These are phyloP conservation scores for Heterodera schachtii DNA, from an alignment of 1,140 invertebrate species.

Conservation along the genomic window DNA sequence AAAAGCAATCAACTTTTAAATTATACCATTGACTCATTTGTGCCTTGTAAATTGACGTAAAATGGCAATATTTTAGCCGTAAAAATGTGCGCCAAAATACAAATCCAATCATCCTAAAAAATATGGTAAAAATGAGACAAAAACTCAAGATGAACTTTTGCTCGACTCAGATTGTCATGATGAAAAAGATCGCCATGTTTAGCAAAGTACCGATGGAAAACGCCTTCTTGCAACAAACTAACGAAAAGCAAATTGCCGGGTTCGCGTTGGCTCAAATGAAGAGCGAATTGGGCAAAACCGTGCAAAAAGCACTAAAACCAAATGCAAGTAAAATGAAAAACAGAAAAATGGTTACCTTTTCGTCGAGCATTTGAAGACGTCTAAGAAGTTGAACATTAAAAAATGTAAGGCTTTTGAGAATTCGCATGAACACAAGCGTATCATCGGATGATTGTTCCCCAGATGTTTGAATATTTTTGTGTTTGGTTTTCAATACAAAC, in stretches of 20 bases:
- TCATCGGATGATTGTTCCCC: constrained; percentile 4
- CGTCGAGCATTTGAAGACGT: constrained; percentile 56
- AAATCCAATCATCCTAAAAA: constrained; percentile 46
- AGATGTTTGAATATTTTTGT: constrained; percentile 9
- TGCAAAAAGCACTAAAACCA: constrained; percentile 51
- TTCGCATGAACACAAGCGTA: constrained; percentile 37
- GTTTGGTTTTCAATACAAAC: constrained; percentile 52
- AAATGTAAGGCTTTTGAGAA: constrained; percentile 50
- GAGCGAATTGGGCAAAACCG: constrained; percentile 58
- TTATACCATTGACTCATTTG: constrained; percentile 32
- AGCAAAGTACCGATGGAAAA: constrained; percentile 52
- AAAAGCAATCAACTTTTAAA: background rate
- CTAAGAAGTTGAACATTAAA: constrained; percentile 62
- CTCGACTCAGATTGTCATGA: constrained; percentile 8
- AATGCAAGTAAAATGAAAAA: constrained; percentile 1
- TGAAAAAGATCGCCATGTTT: constrained; percentile 22
- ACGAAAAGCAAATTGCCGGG: constrained; percentile 63
- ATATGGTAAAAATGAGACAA: background rate
- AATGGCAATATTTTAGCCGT: constrained; percentile 48
- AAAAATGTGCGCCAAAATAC: constrained; percentile 60
- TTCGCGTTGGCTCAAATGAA: constrained; percentile 52
- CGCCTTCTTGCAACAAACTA: constrained; percentile 56
- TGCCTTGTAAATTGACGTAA: constrained; percentile 18
- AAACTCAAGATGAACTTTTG: constrained; percentile 12
- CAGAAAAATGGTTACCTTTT: constrained; percentile 36